A percentile compares a stretch with the other conserved stretches of the same genome.
Conservation (phyloP, 2,113 vertebrate genomes). For the Lepus europaeus region DNA sequence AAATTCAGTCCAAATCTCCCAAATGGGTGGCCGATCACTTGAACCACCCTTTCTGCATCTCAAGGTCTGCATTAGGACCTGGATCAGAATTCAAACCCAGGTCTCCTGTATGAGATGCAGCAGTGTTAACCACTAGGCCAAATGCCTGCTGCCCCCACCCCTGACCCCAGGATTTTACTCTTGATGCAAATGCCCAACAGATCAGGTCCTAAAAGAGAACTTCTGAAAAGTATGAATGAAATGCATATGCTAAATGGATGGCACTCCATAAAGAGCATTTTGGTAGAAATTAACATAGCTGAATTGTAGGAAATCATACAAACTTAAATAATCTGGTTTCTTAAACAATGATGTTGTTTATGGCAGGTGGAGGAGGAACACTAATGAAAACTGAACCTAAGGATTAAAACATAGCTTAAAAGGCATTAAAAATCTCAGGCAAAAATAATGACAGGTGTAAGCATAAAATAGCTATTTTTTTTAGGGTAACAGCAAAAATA, state of each 20-base stretch:
- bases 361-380: accelerated
- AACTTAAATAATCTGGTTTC: neutral
- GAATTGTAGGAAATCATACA: neutral
- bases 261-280: neutral
- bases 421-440: neutral
- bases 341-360: neutral
- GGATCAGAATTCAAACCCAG: too few species aligned
- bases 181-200: neutral
- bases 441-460: neutral
- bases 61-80: too few species aligned
- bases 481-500: neutral
- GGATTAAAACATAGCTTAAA: neutral
- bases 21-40: too few species aligned
- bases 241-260: neutral
- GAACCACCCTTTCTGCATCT: too few species aligned
- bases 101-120: too few species aligned
- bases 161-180: neutral
- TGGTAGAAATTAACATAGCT: neutral
- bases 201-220: neutral
- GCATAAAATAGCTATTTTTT: neutral
- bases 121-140: too few species aligned
- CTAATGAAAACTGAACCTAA: neutral
- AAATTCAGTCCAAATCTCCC: too few species aligned
- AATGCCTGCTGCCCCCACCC: too few species aligned
- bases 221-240: neutral